Evolutionary conservation across 64 coral and sea anemone genomes (phyloP), one percentile per base, ranked within the genome.

Genomic region (Dendrophyllia cribrosa): DNA sequence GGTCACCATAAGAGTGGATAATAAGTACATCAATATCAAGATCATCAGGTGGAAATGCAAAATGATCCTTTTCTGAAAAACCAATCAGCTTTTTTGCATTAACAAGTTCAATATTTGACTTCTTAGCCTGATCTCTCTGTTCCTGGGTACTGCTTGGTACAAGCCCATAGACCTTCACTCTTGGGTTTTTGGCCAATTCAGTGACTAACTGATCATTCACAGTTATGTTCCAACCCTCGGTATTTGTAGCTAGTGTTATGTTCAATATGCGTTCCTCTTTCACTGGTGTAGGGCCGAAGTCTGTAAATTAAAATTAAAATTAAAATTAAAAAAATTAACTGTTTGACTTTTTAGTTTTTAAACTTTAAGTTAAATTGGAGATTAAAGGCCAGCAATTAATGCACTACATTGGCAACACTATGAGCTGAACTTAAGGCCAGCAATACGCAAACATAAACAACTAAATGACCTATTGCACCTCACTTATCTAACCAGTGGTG

Each of bases 41-140:
- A n/a, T 14, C 8, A 9, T 62, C 85, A 46, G 77, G 66, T 44
- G 51, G 34, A 5, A 43, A 44, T 53, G 43, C 4, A 22, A 87
- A 11, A 4, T 4, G 72, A 20, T 21, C 72, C 22, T 59, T 9
- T 16, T 24, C 17, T 3, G 51, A 55, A 87, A 8, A 48, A 16
- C 34, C 77, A 81, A 45, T 17, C 3, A 0, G 12, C 55, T 62
- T 20, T 81, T 62, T 43, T 12, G 55, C 56, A 44, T 61, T 24
- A 3, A 81, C 77, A 24, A 81, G 16, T 44, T 87, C 23, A 74
- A 87, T n/a, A 71, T 87, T 74, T 56, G 25, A 48, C 67, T 74
- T 43, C 20, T 26, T 47, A 20, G 69, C 51, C 25, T 52, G 50
- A 2, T 71, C 70, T 62, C 26, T 58, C 3, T 73, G 67, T 44